Evolutionary conservation across 2,888 invertebrate species (phyloP).

Genomic region (Agriopis leucophaearia): DNA sequence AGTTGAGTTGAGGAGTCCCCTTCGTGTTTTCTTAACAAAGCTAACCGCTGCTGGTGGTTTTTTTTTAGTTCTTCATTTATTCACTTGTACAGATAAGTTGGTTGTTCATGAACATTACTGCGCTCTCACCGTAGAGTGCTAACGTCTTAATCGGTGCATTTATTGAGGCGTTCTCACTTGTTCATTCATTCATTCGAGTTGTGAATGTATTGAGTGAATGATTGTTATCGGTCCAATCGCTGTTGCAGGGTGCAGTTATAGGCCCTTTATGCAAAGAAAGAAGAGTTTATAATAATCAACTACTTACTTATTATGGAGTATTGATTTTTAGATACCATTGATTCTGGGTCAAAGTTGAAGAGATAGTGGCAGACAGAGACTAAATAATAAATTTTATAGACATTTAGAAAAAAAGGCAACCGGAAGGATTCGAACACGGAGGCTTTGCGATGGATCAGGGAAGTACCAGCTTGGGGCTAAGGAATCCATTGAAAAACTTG

Average conservation of each 20-base stretch:
- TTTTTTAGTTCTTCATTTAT: background rate
- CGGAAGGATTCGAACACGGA: too few relatives aligned
- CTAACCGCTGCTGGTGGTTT: background rate
- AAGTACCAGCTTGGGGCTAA: too few relatives aligned
- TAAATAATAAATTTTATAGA: too few relatives aligned
- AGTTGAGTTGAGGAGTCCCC: background rate
- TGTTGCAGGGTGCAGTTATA: slow-evolving; percentile 39
- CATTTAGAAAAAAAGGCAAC: too few relatives aligned
- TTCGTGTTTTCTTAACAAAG: background rate
- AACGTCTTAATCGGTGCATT: slow-evolving; percentile 72
- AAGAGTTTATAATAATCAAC: slow-evolving; percentile 7
- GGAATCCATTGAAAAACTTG: too few relatives aligned
- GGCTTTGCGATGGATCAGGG: too few relatives aligned
- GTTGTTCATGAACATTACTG: slow-evolving; percentile 18
- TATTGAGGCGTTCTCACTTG: slow-evolving; percentile 50
- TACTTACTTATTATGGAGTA: too few relatives aligned
- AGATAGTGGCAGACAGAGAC: too few relatives aligned
- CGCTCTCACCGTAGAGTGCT: slow-evolving; percentile 55
- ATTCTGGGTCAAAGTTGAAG: too few relatives aligned
- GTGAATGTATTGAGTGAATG: slow-evolving; percentile 41
- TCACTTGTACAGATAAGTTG: background rate
- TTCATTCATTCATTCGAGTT: slow-evolving; percentile 46
- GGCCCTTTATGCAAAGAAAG: slow-evolving; percentile 38
- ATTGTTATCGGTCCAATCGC: slow-evolving; percentile 39
- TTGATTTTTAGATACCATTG: too few relatives aligned